These are phyloP conservation scores for Lasioglossum lativentre DNA, from an alignment of 2,888 invertebrate species.

Conservation along the genomic window DNA sequence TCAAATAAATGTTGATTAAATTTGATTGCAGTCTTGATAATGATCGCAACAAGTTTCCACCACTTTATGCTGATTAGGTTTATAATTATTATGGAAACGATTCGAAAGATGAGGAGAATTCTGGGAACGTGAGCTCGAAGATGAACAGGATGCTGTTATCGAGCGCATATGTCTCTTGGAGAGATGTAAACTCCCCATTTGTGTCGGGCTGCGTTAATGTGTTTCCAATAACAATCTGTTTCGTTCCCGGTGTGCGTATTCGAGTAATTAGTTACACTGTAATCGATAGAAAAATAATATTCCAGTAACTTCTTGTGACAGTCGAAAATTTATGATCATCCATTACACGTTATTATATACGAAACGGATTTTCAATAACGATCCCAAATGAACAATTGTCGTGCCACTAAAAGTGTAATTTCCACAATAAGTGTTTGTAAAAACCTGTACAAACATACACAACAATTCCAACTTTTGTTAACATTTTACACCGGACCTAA, in stretches of 20 bases:
- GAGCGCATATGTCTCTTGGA: slow-evolving; percentile 55
- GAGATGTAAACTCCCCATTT: slow-evolving; percentile 58
- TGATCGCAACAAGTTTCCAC: neutral
- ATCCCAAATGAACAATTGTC: neutral
- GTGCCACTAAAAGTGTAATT: neutral
- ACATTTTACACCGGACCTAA: neutral
- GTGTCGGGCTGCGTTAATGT: slow-evolving; percentile 54
- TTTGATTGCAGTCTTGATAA: neutral
- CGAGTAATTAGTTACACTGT: slow-evolving; percentile 45
- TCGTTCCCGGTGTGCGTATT: slow-evolving; percentile 42
- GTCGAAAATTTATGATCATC: neutral
- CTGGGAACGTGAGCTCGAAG: neutral
- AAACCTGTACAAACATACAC: neutral
- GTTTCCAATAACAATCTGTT: slow-evolving; percentile 63
- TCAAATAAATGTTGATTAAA: neutral
- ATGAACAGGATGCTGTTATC: slow-evolving; percentile 46
- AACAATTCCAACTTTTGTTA: neutral
- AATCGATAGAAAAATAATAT: slow-evolving; percentile 13
- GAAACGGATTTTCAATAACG: neutral
- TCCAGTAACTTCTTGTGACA: neutral
- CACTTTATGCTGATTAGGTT: neutral
- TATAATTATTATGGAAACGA: slow-evolving; percentile 38
- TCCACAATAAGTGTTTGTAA: neutral
- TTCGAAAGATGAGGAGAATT: slow-evolving; percentile 9
- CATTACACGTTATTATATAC: neutral